phyloP scores from a whole-genome alignment of 2,113 vertebrate genomes.

The Siniperca chuatsi region DNA sequence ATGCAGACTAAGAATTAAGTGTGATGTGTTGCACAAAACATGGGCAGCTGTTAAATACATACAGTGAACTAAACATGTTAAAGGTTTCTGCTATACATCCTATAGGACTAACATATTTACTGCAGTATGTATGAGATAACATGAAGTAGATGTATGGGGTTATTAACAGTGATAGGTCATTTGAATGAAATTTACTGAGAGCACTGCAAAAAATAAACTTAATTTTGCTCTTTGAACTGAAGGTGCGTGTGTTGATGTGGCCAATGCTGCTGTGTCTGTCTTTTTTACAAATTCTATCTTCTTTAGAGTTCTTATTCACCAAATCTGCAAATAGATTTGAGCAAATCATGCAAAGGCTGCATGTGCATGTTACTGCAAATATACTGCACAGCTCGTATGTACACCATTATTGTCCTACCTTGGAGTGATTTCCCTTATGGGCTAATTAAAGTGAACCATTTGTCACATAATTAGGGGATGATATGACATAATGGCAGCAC shows the following conservation, averaged over 20 bases:
- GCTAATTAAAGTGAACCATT: slow-evolving; percentile 31
- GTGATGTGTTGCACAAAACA: slow-evolving; percentile 7
- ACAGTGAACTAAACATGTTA: slow-evolving; percentile 6
- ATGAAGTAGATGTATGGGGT: slow-evolving; percentile 25
- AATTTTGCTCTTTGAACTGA: slow-evolving; percentile 30
- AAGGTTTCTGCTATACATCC: background rate
- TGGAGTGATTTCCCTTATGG: slow-evolving; percentile 3
- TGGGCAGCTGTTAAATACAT: slow-evolving; percentile 43
- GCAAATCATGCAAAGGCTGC: background rate
- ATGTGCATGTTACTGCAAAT: background rate
- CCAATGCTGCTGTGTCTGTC: no score
- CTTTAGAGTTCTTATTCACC: background rate
- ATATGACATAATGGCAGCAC: slow-evolving; percentile 2
- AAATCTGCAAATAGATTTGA: background rate
- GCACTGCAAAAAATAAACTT: slow-evolving; percentile 36
- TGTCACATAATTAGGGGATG: slow-evolving; percentile 19
- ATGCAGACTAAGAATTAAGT: background rate
- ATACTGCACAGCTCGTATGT: background rate
- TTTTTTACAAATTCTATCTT: background rate
- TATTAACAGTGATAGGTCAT: slow-evolving; percentile 9
- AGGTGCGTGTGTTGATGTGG: background rate
- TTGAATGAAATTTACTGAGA: slow-evolving; percentile 22
- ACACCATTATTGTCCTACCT: background rate
- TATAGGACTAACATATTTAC: slow-evolving; percentile 10
- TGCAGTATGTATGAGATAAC: slow-evolving; percentile 13